Evolutionary conservation across 2,888 invertebrate genomes (phyloP).

Genomic region (Drosophila prostipennis): DNA sequence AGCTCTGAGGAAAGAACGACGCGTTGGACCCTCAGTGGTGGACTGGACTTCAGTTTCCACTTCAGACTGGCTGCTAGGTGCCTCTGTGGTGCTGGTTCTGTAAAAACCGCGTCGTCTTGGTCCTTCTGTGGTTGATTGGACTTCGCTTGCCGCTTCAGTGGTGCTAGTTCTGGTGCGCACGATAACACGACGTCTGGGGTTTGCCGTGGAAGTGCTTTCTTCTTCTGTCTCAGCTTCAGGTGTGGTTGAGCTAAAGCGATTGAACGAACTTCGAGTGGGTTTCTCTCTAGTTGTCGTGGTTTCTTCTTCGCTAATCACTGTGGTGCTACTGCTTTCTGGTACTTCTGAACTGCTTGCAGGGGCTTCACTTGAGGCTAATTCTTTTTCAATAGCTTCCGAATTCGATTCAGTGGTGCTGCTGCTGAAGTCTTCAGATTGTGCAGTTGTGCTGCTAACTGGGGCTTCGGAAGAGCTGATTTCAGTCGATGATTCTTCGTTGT

Average conservation of each 20-base stretch:
- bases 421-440: not conserved
- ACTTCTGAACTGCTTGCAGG: slow-evolving; percentile 8
- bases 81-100: slow-evolving; percentile 11
- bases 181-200: slow-evolving; percentile 7
- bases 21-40: slow-evolving; percentile 1
- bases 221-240: slow-evolving; percentile 3
- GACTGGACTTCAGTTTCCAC: not conserved
- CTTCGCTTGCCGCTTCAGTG: slow-evolving; percentile 4
- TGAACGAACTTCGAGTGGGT: not conserved
- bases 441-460: not conserved
- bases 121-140: slow-evolving; percentile 8
- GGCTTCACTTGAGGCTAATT: slow-evolving; percentile 10
- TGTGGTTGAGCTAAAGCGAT: slow-evolving; percentile 7
- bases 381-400: not conserved
- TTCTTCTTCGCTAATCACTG: slow-evolving; percentile 1
- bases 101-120: not conserved
- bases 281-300: slow-evolving; percentile 5
- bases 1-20: no score
- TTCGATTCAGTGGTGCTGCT: not conserved
- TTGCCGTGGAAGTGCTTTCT: slow-evolving; percentile 4
- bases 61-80: slow-evolving; percentile 1
- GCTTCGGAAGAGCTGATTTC: slow-evolving; percentile 6
- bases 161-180: slow-evolving; percentile 15
- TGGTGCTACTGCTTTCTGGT: slow-evolving; percentile 2
- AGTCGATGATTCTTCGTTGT: not conserved